phyloP scores from a whole-genome alignment of 2,113 vertebrate genomes.

The Phrynosoma platyrhinos region DNA sequence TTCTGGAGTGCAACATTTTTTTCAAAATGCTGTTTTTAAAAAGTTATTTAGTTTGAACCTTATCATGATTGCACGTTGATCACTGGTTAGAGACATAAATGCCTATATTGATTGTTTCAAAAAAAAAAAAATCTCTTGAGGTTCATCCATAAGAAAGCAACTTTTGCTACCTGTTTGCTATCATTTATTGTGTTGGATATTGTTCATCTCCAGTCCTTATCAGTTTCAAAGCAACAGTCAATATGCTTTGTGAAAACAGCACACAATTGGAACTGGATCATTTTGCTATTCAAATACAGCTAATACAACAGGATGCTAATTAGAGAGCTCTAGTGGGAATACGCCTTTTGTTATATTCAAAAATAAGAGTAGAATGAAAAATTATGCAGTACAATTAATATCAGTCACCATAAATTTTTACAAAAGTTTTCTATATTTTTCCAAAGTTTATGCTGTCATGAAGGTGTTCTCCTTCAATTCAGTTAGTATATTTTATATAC shows the following conservation, averaged over 20 bases:
- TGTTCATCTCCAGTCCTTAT: neutral
- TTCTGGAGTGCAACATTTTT: neutral
- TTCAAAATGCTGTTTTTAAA: neutral
- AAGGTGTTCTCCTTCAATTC: neutral
- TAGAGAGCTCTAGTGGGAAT: neutral
- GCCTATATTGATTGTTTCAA: neutral
- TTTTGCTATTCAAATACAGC: neutral
- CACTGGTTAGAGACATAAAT: neutral
- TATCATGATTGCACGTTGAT: neutral
- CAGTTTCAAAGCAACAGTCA: neutral
- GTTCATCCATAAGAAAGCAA: neutral
- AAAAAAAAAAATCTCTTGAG: neutral
- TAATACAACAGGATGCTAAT: conserved; percentile 9
- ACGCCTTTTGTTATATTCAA: neutral
- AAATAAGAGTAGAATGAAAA: neutral
- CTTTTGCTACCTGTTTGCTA: too few relatives aligned
- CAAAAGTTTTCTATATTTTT: neutral
- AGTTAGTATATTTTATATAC: neutral
- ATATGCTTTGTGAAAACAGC: neutral
- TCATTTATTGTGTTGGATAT: neutral
- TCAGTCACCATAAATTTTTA: neutral
- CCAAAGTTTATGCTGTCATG: neutral
- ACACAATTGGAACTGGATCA: neutral
- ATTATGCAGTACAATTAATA: neutral
- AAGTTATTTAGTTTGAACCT: neutral